Percentiles rank a stretch among this genome's conserved stretches.
These are phyloP conservation scores for Ctenosaura bakeri DNA, from an alignment of 2,797 vertebrate genomes.

Conservation along the genomic window DNA sequence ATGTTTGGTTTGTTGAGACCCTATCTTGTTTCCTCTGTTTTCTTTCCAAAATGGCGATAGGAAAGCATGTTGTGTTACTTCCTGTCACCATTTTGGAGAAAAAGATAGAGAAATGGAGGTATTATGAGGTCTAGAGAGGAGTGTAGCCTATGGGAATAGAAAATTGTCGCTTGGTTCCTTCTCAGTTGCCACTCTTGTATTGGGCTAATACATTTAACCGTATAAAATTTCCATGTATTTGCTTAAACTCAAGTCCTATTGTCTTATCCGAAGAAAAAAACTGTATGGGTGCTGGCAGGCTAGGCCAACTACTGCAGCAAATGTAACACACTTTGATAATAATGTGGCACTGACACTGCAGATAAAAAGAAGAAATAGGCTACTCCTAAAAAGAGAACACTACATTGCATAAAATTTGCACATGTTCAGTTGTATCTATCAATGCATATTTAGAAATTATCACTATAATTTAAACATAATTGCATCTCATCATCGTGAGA, in stretches of 20 bases:
- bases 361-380: neutral
- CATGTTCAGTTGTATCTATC: neutral
- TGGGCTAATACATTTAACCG: neutral
- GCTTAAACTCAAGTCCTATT: neutral
- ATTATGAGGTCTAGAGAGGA: no score
- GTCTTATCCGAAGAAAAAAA: neutral
- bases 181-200: neutral
- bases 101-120: no score
- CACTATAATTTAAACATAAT: neutral
- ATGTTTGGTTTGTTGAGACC: no score
- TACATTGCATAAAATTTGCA: neutral
- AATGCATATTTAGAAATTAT: neutral
- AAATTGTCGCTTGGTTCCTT: no score
- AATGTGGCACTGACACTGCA: neutral
- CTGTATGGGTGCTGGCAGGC: neutral
- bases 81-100: no score
- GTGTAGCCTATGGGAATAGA: no score
- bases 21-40: no score
- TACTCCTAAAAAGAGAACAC: neutral
- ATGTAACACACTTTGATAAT: neutral
- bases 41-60: no score
- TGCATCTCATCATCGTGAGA: neutral
- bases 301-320: neutral
- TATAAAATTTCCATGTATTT: neutral
- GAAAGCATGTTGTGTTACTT: no score